Evolutionary conservation across 1,140 invertebrate species (phyloP).

Genomic region (Euschistus heros): DNA sequence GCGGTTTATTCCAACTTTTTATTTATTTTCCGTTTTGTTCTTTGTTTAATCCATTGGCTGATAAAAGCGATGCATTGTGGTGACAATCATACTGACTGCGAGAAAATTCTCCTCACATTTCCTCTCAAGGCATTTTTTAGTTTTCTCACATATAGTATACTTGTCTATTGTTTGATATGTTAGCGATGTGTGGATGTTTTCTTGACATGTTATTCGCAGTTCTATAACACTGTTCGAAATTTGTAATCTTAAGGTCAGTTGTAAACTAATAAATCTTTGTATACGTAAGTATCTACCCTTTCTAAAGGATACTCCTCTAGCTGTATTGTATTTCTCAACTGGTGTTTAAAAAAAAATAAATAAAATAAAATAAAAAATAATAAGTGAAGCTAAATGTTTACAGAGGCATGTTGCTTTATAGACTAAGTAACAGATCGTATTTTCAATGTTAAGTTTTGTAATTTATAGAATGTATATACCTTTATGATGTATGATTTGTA

Average conservation of each 20-base stretch:
- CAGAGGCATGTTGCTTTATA: conserved; percentile 1
- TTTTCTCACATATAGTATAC: neutral
- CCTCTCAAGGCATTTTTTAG: neutral
- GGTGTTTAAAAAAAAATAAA: no score
- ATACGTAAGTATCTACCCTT: no score
- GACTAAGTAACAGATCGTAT: conserved; percentile 4
- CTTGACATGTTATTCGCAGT: neutral
- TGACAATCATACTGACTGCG: conserved; percentile 21
- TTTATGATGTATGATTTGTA: conserved; percentile 18
- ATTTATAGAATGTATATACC: conserved; percentile 10
- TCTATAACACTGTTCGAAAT: no score
- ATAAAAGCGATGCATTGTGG: conserved; percentile 21
- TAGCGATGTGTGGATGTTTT: neutral
- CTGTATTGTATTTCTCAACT: no score
- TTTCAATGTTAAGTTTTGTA: conserved; percentile 11
- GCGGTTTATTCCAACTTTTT: conserved; percentile 1
- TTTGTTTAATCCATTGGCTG: conserved; percentile 22
- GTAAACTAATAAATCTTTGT: no score
- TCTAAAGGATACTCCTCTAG: no score
- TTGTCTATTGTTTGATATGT: neutral
- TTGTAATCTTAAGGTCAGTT: no score
- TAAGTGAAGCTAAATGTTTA: no score
- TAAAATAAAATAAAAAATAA: no score
- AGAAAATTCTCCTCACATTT: conserved; percentile 8
- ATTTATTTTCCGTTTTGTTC: conserved; percentile 1